phyloP scores from a whole-genome alignment of 1,140 invertebrate species.

The Drosophila mojavensis region DNA sequence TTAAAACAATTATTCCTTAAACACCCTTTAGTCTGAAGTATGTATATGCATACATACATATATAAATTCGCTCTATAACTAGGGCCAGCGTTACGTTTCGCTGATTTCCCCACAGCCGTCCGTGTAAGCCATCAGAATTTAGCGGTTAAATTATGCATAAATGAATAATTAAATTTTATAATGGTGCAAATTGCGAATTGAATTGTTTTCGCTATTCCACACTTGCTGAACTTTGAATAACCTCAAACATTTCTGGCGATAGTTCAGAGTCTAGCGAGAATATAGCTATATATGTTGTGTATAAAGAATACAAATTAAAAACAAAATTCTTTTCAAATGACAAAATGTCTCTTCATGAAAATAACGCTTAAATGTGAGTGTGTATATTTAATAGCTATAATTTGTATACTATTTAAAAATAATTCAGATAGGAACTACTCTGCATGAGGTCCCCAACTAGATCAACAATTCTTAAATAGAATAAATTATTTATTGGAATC shows the following conservation, averaged over 20 bases:
- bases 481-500: no score
- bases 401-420: no score
- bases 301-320: not conserved
- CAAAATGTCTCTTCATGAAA: no score
- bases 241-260: conserved; percentile 19
- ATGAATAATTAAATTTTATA: conserved; percentile 78
- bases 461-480: no score
- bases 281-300: not conserved
- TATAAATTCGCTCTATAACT: conserved; percentile 3
- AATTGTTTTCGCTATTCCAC: conserved; percentile 69
- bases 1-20: conserved; percentile 1
- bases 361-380: no score
- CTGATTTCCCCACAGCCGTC: conserved; percentile 36
- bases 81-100: conserved; percentile 60
- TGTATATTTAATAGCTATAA: no score
- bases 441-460: no score
- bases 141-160: conserved; percentile 75
- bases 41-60: no score
- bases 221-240: conserved; percentile 41
- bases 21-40: conserved; percentile 43
- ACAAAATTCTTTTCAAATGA: not conserved
- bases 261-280: not conserved
- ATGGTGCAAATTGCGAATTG: conserved; percentile 81
- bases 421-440: no score
- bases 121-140: conserved; percentile 44